Percentiles rank a stretch among this genome's conserved stretches.
Evolutionary conservation across 2,888 invertebrate species (phyloP).

Genomic region (Asteroscopus sphinx): DNA sequence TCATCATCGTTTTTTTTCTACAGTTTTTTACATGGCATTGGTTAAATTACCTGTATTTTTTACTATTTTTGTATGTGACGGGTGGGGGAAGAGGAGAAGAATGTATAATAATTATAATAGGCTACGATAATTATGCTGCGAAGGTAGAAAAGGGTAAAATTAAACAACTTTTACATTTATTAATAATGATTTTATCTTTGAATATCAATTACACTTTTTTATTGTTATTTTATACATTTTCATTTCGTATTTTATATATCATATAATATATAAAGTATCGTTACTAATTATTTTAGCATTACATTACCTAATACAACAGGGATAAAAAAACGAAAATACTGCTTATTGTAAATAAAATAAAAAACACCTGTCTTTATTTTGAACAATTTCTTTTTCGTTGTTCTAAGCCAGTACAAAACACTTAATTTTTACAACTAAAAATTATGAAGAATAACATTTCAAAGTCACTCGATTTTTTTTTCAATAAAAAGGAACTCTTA

Average conservation of each 20-base stretch:
- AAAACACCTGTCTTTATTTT: conserved; percentile 53
- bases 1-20: no score
- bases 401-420: conserved; percentile 61
- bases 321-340: conserved; percentile 31
- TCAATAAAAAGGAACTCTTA: conserved; percentile 76
- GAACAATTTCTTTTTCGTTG: conserved; percentile 61
- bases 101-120: no score
- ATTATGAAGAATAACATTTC: conserved; percentile 81
- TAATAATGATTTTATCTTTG: conserved; percentile 84
- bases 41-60: no score
- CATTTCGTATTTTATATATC: conserved; percentile 69
- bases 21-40: no score
- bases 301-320: conserved; percentile 53
- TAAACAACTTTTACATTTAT: conserved; percentile 75
- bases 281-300: conserved; percentile 66
- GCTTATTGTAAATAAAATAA: conserved; percentile 39
- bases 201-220: conserved; percentile 86
- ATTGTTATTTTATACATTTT: conserved; percentile 80
- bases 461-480: conserved; percentile 61
- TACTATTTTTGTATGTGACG: no score
- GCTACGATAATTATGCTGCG: no score
- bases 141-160: conserved; percentile 10
- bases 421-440: conserved; percentile 56
- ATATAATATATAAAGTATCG: conserved; percentile 73
- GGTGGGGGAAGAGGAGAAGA: no score